phyloP scores from a whole-genome alignment of 2,888 invertebrate species.

The Catocala nupta region DNA sequence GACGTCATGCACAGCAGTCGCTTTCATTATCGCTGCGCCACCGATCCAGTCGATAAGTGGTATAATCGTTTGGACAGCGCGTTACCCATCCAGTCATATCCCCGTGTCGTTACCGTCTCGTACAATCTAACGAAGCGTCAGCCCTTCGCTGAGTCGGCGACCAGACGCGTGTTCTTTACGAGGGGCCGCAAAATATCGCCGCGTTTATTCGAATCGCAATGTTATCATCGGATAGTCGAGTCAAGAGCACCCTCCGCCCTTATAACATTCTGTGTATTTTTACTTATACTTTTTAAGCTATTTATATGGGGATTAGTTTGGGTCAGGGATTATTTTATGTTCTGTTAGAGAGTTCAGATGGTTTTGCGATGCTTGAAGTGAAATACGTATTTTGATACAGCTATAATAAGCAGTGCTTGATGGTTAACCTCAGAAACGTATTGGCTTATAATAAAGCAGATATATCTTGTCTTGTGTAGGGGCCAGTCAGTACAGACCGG shows the following conservation, averaged over 20 bases:
- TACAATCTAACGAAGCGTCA: neutral
- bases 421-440: too few species aligned
- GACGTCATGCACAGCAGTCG: too few species aligned
- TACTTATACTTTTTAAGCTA: conserved; percentile 1
- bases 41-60: too few species aligned
- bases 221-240: conserved; percentile 63
- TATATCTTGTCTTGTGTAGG: too few species aligned
- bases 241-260: conserved; percentile 7
- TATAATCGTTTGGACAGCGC: too few species aligned
- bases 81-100: neutral
- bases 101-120: conserved; percentile 25
- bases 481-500: too few species aligned
- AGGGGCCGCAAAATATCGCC: conserved; percentile 66
- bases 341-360: too few species aligned
- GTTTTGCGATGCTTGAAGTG: too few species aligned
- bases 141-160: conserved; percentile 64
- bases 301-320: neutral
- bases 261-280: conserved; percentile 17
- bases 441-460: too few species aligned
- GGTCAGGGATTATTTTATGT: neutral
- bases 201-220: conserved; percentile 73
- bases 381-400: too few species aligned
- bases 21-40: too few species aligned
- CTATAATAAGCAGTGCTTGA: too few species aligned
- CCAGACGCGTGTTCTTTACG: conserved; percentile 75